phyloP scores from a whole-genome alignment of 2,888 invertebrate species.

The Perizoma affinitatum region DNA sequence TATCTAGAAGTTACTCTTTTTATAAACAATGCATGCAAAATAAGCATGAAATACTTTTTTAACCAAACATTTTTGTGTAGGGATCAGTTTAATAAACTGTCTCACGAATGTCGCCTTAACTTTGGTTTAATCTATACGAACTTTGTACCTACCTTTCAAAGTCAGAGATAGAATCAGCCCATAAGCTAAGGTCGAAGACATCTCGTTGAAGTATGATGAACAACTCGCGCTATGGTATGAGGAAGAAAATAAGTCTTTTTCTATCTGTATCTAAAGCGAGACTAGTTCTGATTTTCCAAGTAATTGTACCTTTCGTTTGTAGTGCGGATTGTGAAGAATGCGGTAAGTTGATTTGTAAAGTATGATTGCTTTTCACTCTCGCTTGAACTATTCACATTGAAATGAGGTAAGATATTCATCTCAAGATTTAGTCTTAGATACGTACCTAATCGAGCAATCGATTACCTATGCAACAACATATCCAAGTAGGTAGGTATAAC shows the following conservation, averaged over 20 bases:
- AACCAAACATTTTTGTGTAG: too few relatives aligned
- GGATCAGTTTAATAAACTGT: background rate
- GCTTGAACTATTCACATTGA: conserved; percentile 1
- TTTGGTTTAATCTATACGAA: too few relatives aligned
- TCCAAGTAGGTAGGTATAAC: too few relatives aligned
- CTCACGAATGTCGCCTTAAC: conserved; percentile 2
- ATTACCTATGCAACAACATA: too few relatives aligned
- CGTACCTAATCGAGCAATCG: too few relatives aligned
- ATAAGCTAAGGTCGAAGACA: conserved; percentile 20
- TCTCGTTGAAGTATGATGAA: conserved; percentile 15
- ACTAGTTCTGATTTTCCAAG: conserved; percentile 25
- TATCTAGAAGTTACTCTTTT: too few relatives aligned
- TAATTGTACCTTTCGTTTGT: conserved; percentile 18
- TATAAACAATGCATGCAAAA: too few relatives aligned
- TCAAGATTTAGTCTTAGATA: too few relatives aligned
- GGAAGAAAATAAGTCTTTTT: conserved; percentile 25
- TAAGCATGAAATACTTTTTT: too few relatives aligned
- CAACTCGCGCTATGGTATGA: conserved; percentile 23
- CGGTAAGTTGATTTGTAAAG: conserved; percentile 13
- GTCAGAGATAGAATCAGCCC: conserved; percentile 14
- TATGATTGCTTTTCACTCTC: conserved; percentile 23
- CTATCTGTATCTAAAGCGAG: conserved; percentile 12
- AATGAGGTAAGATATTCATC: too few relatives aligned
- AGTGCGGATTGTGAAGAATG: conserved; percentile 22
- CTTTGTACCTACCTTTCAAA: background rate